Percentiles rank a stretch among this genome's conserved stretches.
Conservation (phyloP, 2,113 vertebrate species). For the Proteles cristata region DNA sequence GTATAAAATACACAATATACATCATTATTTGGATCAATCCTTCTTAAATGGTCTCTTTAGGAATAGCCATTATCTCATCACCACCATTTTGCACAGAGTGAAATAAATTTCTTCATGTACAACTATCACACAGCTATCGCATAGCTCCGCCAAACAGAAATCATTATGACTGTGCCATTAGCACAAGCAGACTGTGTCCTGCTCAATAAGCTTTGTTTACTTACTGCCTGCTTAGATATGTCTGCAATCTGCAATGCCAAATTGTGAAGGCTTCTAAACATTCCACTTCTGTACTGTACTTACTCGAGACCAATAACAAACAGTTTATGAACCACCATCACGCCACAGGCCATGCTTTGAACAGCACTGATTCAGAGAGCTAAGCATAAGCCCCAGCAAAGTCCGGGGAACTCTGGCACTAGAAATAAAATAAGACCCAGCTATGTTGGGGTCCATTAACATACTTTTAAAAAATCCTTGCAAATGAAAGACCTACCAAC, state of each 20-base stretch:
- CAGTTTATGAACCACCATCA: not conserved
- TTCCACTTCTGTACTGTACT: not conserved
- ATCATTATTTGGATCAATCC: not conserved
- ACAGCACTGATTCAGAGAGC: not conserved
- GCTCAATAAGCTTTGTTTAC: not conserved
- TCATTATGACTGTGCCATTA: not conserved
- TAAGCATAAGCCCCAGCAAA: not conserved
- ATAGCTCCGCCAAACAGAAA: not conserved
- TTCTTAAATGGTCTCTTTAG: not conserved
- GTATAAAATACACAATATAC: not conserved
- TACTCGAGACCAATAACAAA: not conserved
- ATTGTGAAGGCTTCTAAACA: not conserved
- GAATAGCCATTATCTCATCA: not conserved
- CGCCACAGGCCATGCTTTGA: not conserved
- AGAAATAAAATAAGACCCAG: not conserved
- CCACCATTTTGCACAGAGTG: not conserved
- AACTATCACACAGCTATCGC: not conserved
- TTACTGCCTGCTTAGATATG: not conserved
- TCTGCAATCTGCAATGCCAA: not conserved
- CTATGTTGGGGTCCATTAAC: not conserved
- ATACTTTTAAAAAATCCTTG: not conserved
- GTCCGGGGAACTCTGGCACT: not conserved
- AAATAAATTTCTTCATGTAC: not conserved
- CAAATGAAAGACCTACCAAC: not conserved
- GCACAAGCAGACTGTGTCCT: not conserved